Evolutionary conservation across 2,113 vertebrate species (phyloP), one percentile per base, ranked within the genome.

Genomic region (Machaerirhynchus nigripectus): DNA sequence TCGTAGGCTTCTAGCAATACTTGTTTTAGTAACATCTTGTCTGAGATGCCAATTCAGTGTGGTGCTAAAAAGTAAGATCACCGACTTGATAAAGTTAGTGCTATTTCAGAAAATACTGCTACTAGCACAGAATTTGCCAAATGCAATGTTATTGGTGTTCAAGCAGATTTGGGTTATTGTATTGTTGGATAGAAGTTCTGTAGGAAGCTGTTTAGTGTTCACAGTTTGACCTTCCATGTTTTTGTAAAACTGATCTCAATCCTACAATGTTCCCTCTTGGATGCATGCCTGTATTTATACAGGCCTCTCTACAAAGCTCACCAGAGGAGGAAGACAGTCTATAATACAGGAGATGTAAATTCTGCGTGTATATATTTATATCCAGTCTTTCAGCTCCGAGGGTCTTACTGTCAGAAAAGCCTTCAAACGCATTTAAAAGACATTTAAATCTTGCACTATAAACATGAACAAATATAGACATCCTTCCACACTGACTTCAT

Each of bases 1-100:
- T 15, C 39, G 64, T 47, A 63, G 56, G 68, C 71, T 96, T 93
- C 78, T 90, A 87, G 91, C 44, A 91, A 55, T 86, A 31, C 80
- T 92, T n/a, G 18, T 80, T 92, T 94, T 91, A 91, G 78, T 90
- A 90, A 89, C 67, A 86, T 84, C 79, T 93, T 83, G 83, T 84
- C 90, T 94, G 90, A 95, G 83, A 67, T 63, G 61, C n/a, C 35
- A 61, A 64, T 92, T 96, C 82, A 56, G 75, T 13, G 42, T 83
- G 59, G 63, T 70, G 82, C 85, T 94, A 70, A 74, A 49, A 76
- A 84, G 68, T 80, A 65, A 61, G 71, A 88, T 80, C 61, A 16
- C 23, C 69, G 84, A 86, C 88, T 86, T 88, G 20, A 63, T 53
- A n/a, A 76, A 93, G 76, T 84, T 56, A 40, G 52, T 89, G 79